A percentile compares a stretch with the other conserved stretches of the same genome.
Evolutionary conservation across 2,888 invertebrate genomes (phyloP).

Genomic region (Drosophila flavopinicola): DNA sequence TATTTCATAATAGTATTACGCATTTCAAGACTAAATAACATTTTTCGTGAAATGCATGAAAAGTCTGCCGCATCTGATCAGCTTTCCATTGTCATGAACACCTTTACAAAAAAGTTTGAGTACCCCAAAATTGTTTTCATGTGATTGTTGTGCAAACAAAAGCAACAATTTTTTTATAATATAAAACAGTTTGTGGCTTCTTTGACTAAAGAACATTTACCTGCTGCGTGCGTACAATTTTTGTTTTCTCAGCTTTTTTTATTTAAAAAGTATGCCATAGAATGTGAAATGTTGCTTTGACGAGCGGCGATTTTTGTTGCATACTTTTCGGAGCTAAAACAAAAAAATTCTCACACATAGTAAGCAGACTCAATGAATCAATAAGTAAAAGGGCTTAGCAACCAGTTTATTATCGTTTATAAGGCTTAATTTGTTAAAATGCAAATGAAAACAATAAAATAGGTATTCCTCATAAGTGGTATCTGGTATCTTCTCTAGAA

Average conservation of each 20-base stretch:
- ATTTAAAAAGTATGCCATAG: slow-evolving; percentile 19
- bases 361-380: no score
- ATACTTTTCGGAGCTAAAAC: slow-evolving; percentile 12
- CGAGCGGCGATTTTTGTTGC: neutral
- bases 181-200: neutral
- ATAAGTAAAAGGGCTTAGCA: no score
- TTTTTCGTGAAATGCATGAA: no score
- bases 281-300: no score
- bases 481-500: no score
- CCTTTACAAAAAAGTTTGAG: slow-evolving; percentile 2
- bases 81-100: neutral
- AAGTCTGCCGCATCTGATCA: neutral
- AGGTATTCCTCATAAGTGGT: no score
- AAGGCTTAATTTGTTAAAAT: no score
- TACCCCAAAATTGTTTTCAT: neutral
- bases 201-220: slow-evolving; percentile 1
- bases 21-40: no score
- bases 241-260: neutral
- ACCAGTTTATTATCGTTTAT: no score
- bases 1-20: no score
- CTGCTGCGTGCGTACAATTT: neutral
- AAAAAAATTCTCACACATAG: no score
- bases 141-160: slow-evolving; percentile 13
- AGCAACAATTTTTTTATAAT: neutral
- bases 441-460: no score